Evolutionary conservation across 2,797 vertebrate species (phyloP).

Genomic region (Sebastes diploproa): DNA sequence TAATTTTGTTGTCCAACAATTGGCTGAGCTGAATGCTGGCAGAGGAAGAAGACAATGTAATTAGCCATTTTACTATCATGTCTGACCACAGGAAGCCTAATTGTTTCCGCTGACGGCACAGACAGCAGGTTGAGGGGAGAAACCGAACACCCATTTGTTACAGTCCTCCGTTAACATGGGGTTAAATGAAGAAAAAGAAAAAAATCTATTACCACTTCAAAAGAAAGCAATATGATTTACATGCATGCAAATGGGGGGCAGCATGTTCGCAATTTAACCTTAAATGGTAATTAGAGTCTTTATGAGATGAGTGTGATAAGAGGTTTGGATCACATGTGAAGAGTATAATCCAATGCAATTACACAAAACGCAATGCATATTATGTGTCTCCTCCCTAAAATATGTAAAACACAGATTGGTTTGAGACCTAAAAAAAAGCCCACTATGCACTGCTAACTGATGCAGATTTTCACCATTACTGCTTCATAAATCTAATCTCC

Average conservation of each 20-base stretch:
- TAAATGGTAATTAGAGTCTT: slow-evolving; percentile 24
- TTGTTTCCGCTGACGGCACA: slow-evolving; percentile 45
- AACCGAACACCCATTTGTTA: slow-evolving; percentile 25
- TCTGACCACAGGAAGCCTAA: slow-evolving; percentile 52
- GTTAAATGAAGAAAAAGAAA: slow-evolving; percentile 21
- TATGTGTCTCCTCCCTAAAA: slow-evolving; percentile 14
- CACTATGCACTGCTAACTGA: background rate
- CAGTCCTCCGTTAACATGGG: slow-evolving; percentile 12
- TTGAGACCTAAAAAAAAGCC: background rate
- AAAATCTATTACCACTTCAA: slow-evolving; percentile 2
- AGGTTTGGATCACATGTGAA: background rate
- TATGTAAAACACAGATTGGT: slow-evolving; percentile 3
- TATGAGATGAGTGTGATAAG: slow-evolving; percentile 16
- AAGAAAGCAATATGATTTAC: background rate
- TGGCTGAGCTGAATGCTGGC: slow-evolving; percentile 45
- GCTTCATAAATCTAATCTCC: background rate
- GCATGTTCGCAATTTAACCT: slow-evolving; percentile 3
- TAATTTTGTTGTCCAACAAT: slow-evolving; percentile 40
- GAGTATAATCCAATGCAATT: slow-evolving; percentile 12
- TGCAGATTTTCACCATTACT: background rate
- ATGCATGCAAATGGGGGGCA: slow-evolving; percentile 13
- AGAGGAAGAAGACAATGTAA: slow-evolving; percentile 48
- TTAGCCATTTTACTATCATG: slow-evolving; percentile 53
- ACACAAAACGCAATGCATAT: background rate
- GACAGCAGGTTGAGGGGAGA: slow-evolving; percentile 33